Conservation (phyloP, 1,140 invertebrate species). For the Schlechtendalia chinensis region DNA sequence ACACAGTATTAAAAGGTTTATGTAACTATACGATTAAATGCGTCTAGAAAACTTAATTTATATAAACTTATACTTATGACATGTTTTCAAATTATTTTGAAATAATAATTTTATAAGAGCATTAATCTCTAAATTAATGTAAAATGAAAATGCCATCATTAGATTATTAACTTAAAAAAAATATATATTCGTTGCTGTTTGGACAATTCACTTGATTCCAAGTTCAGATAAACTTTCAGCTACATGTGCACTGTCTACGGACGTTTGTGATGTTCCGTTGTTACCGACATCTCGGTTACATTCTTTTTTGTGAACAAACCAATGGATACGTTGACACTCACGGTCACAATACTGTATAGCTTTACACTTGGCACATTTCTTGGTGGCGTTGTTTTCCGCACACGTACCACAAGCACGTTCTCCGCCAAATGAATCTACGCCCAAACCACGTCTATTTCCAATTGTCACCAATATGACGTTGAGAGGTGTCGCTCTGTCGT, state of each 20-base stretch:
- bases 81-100: constrained; percentile 10
- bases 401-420: constrained; percentile 80
- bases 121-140: not conserved
- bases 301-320: constrained; percentile 92
- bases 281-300: constrained; percentile 57
- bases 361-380: constrained; percentile 95
- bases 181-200: no score
- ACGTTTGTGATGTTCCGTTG: not conserved
- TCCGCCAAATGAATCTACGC: constrained; percentile 65
- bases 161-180: not conserved
- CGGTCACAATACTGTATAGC: constrained; percentile 89
- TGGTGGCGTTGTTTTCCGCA: constrained; percentile 80
- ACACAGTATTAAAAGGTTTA: not conserved
- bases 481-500: constrained; percentile 65
- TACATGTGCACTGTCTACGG: constrained; percentile 36
- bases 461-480: constrained; percentile 84
- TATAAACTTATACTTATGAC: not conserved
- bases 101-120: no score
- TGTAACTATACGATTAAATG: not conserved
- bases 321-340: constrained; percentile 91
- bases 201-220: constrained; percentile 10
- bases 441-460: constrained; percentile 63
- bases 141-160: not conserved
- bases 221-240: constrained; percentile 20
- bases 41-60: not conserved